phyloP scores from a whole-genome alignment of 2,113 vertebrate species.

The rat (Rattus norvegicus) region GRCr8 NC_086032.1:17469501-17470000 shows the following conservation, averaged over 20 bases:
- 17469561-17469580: not conserved
- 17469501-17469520: slow-evolving; percentile 8
- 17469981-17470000: not conserved
- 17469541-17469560: not conserved
- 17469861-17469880: not conserved
- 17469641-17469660: no score
- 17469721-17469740: not conserved
- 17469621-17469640: not conserved
- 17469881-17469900: not conserved
- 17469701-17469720: not conserved
- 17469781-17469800: not conserved
- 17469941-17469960: not conserved
- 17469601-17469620: not conserved
- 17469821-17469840: not conserved
- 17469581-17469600: not conserved
- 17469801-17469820: not conserved
- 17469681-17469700: not conserved
- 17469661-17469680: not conserved
- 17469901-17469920: not conserved
- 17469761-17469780: not conserved
- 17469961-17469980: not conserved
- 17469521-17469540: not conserved
- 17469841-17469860: not conserved
- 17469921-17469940: not conserved
- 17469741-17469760: not conserved